Base-by-base conservation (phyloP, 2,888 invertebrate species). In the Eristalis tenax region DNA sequence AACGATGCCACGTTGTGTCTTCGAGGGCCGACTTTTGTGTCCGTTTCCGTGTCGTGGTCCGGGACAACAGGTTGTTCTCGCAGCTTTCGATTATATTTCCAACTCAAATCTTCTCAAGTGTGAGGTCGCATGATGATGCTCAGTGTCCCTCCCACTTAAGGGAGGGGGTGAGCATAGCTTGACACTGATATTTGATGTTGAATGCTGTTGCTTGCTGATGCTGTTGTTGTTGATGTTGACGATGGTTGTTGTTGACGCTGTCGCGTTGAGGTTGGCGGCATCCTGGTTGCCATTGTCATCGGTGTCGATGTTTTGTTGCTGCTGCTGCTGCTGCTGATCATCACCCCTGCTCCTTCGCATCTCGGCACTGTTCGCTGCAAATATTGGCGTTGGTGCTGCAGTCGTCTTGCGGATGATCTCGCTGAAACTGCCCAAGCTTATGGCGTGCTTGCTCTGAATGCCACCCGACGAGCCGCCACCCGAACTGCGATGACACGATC, bases 131-230 rank as follows among this genome's bases (percentile, higher is more conserved):
- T 75, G 77, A 79, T 88, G 82, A 78, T 89, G 92, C 93, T 96
- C 96, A 91, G 96, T 96, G 93, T 96, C 96, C 95, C 96, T 95
- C 92, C 96, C 96, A 92, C 94, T 94, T 91, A 95, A 94, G 91
- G 95, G 94, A 91, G 93, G 93, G 93, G 94, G 92, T 91, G 94
- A 93, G 89, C 93, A 91, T 87, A 83, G 82, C 70, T 87, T 84
- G 61, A 78, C 88, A 84, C 82, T 89, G 59, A 69, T 83, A 81
- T 74, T 88, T 74, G 78, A 77, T 64, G 81, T 74, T 81, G 88
- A 75, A 83, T 76, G 71, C 64, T 76, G 74, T 63, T 87, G 43
- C 8, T 71, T 80, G 75, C 73, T 70, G 57, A n/a, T 40, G 74
- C 77, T 57, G 69, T 56, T 70, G 57, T 32, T 57, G 69, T 56